Percentiles rank a stretch among this genome's conserved stretches.
Conservation (phyloP, 2,888 invertebrate species). For the Actias luna region DNA sequence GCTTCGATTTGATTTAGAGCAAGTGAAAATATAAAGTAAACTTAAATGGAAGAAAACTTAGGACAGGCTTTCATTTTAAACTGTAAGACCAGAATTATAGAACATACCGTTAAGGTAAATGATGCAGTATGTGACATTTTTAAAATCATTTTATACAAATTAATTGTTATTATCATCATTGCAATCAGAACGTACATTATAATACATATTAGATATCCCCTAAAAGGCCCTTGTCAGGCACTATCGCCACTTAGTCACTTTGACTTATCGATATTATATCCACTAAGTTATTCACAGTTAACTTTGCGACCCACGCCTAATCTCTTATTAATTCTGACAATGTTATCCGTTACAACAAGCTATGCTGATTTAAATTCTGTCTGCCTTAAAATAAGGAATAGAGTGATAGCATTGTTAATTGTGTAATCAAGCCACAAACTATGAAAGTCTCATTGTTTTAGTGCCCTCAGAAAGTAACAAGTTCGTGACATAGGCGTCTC, state of each 20-base stretch:
- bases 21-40: too few species aligned
- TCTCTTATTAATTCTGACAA: conserved; percentile 18
- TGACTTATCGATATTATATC: conserved; percentile 18
- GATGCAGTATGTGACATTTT: too few species aligned
- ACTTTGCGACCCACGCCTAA: conserved; percentile 19
- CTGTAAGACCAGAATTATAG: too few species aligned
- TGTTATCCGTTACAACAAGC: not conserved
- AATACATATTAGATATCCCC: not conserved
- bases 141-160: too few species aligned
- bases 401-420: not conserved
- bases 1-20: too few species aligned
- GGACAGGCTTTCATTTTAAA: too few species aligned
- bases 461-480: conserved; percentile 16
- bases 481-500: conserved; percentile 16
- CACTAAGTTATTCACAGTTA: conserved; percentile 16
- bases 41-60: too few species aligned
- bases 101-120: too few species aligned
- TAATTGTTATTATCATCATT: not conserved
- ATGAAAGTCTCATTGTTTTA: conserved; percentile 18
- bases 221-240: not conserved
- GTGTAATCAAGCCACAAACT: not conserved
- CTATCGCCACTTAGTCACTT: conserved; percentile 13
- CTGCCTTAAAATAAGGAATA: not conserved
- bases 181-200: not conserved
- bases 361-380: not conserved